Evolutionary conservation across 2,888 invertebrate species (phyloP).

Genomic region (Blomia tropicalis): DNA sequence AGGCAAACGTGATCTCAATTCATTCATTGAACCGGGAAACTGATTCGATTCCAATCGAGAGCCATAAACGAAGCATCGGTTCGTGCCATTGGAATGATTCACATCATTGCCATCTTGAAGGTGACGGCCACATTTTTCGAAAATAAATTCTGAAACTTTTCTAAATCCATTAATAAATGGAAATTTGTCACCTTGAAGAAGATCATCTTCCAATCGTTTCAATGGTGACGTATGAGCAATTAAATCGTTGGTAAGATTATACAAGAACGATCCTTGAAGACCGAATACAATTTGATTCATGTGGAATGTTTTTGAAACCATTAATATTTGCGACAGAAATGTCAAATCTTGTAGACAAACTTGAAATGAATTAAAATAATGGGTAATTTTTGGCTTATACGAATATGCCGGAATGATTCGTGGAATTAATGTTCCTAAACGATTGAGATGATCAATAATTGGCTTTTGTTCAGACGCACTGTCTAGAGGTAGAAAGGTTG

Average conservation of each 20-base stretch:
- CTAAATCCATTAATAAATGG: no score
- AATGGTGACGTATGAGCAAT: background rate
- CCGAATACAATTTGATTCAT: background rate
- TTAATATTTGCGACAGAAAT: background rate
- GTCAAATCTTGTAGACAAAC: background rate
- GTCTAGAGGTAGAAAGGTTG: background rate
- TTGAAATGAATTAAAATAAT: background rate
- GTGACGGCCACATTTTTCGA: no score
- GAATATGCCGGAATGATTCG: no score
- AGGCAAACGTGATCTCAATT: no score
- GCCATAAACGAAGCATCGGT: no score
- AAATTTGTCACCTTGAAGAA: no score
- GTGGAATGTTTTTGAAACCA: background rate
- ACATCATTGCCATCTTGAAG: no score
- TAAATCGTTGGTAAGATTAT: background rate
- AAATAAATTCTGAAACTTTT: no score
- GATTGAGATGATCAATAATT: background rate
- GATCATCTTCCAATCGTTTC: background rate
- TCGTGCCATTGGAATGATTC: no score
- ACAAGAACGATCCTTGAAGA: background rate
- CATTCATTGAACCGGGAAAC: no score
- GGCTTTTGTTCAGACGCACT: background rate
- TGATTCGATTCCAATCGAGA: no score
- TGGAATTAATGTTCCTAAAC: no score
- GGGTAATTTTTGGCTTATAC: background rate